Evolutionary conservation across 2,113 vertebrate genomes (phyloP), one percentile per base, ranked within the genome.

Genomic region (Ursus arctos): DNA sequence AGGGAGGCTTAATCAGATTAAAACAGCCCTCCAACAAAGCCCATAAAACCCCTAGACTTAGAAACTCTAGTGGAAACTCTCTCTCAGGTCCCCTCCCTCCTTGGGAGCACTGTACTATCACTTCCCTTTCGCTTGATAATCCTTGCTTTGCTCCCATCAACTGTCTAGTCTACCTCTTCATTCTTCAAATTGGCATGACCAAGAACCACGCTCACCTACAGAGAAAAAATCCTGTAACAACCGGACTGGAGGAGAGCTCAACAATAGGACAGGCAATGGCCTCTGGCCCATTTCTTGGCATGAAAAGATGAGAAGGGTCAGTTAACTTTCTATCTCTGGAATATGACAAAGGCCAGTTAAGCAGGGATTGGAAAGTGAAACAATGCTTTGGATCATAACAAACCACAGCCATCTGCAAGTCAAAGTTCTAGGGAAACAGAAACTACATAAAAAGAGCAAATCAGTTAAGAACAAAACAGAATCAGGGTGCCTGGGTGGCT

Each of bases 321-420:
- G 43, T 53, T 26, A 90, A 91, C 47, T 91, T 84, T 74, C n/a
- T 65, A 4, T 36, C 65, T 72, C 69, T 95, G 88, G 36, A 95
- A 84, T 57, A 2, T 77, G 36, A 65, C 19, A 47, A 84, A 91
- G 31, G n/a, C 40, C 15, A 67, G 31, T 53, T 91, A 77, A 91
- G 36, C 12, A 89, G 26, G 43, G 21, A 84, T 67, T 33, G 43
- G 28, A 76, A 43, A 82, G 24, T 83, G 19, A 89, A 74, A 53
- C 13, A 89, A 89, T 90, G 47, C 47, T 95, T 57, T 91, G 14
- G 36, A 85, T 95, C 88, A 77, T 28, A 65, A 76, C 24, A 61
- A 90, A 11, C 14, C 31, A 80, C 86, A 90, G 33, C 14, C 4
- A 80, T 81, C 33, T 90, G 15, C 80, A 86, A 67, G 61, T 24